Conservation (phyloP, 2,113 vertebrate genomes). For the Eptesicus fuscus region DNA sequence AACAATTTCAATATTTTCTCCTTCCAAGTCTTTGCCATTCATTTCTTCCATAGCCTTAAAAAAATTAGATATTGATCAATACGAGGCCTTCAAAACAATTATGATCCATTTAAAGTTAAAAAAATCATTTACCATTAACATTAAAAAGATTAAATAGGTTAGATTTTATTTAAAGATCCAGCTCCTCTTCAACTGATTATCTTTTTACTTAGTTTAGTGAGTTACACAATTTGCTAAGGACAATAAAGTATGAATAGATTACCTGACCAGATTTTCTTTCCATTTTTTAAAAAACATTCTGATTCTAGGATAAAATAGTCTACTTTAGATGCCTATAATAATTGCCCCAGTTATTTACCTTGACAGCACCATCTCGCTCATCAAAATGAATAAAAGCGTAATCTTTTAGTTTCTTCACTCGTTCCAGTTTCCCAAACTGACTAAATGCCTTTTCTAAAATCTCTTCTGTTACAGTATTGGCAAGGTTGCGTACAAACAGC, state of each 20-base stretch:
- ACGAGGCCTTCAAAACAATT: background rate
- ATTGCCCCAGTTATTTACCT: conserved; percentile 83
- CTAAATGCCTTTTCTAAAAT: conserved; percentile 96
- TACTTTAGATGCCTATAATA: background rate
- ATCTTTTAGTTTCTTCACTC: conserved; percentile 99
- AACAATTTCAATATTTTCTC: conserved; percentile 97
- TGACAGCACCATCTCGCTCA: conserved; percentile 95
- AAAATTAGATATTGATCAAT: conserved; percentile 74
- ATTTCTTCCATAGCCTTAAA: conserved; percentile 95
- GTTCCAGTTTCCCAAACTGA: conserved; percentile 94
- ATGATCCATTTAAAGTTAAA: background rate
- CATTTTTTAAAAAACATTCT: background rate
- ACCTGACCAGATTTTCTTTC: background rate
- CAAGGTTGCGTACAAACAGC: conserved; percentile 96
- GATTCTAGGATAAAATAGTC: background rate
- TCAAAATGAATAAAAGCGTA: conserved; percentile 99
- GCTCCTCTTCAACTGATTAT: background rate
- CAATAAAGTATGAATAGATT: background rate
- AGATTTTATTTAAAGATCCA: conserved; percentile 4
- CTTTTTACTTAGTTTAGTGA: background rate
- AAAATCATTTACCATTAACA: background rate
- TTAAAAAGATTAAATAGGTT: background rate
- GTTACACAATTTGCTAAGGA: background rate
- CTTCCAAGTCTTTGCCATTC: conserved; percentile 98
- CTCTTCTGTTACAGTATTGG: conserved; percentile 96